phyloP scores from a whole-genome alignment of 2,888 invertebrate species.

The Spodoptera exigua region DNA sequence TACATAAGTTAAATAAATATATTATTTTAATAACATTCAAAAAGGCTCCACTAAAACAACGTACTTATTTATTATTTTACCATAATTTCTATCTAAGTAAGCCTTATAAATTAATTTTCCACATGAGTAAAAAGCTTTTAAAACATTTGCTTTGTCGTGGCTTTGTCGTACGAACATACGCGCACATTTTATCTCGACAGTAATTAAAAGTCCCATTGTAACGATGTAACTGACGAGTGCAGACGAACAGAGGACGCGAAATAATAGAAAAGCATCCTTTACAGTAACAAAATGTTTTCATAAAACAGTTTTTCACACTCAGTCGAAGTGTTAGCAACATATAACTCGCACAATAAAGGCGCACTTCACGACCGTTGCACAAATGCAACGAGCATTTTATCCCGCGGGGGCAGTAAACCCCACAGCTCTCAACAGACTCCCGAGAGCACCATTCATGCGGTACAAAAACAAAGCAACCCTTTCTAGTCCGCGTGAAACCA shows the following conservation, averaged over 20 bases:
- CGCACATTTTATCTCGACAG: conserved; percentile 1
- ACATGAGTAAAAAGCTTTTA: background rate
- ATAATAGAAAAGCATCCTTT: conserved; percentile 41
- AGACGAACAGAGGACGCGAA: conserved; percentile 32
- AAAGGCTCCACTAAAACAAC: background rate
- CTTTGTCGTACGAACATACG: background rate
- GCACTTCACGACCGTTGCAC: conserved; percentile 62
- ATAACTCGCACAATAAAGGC: conserved; percentile 55
- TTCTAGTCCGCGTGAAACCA: conserved; percentile 58
- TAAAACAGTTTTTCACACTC: conserved; percentile 49
- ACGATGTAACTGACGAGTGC: conserved; percentile 13
- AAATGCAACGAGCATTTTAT: conserved; percentile 66
- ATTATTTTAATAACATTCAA: background rate
- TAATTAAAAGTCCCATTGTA: conserved; percentile 35
- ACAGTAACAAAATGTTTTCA: conserved; percentile 46
- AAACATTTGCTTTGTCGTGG: background rate
- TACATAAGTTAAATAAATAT: too few species aligned
- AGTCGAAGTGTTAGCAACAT: conserved; percentile 48
- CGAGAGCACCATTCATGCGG: conserved; percentile 65
- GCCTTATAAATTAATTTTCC: too few species aligned
- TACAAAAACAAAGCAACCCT: conserved; percentile 64
- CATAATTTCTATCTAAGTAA: too few species aligned
- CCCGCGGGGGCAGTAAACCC: conserved; percentile 49
- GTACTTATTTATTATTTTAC: too few species aligned
- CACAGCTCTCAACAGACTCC: conserved; percentile 46